Base-by-base conservation (phyloP, 2,113 vertebrate genomes). In the Nycticryphes semicollaris region DNA sequence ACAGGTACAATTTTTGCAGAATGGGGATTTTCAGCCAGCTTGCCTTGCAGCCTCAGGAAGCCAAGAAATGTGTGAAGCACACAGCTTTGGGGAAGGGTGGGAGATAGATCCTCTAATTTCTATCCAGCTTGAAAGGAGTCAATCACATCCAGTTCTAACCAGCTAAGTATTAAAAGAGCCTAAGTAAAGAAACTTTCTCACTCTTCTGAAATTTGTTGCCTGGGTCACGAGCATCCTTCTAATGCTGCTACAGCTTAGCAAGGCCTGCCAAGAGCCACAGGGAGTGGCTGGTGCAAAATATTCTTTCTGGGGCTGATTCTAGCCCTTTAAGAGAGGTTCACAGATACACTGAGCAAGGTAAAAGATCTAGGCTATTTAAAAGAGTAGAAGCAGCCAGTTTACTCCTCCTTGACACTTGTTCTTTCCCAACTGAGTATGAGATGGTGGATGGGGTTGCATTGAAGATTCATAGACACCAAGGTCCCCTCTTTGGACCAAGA, bases 391-490 rank as follows among this genome's bases (percentile, higher is more conserved):
- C 31, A 82, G 9, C 3, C 16, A 5, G 73, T 77, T 53, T 22
- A n/a, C 21, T 63, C 15, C 10, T 74, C 30, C 17, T 15, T 77
- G 8, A 4, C 45, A 37, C 31, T 87, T 0, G 0, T 24, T 66
- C 35, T 63, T 67, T 31, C 39, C 12, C 33, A 73, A 0, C 33
- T 82, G 14, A 57, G 43, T n/a, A 23, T 22, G 19, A 87, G 31
- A 37, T 54, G 24, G 41, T 41, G 19, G 9, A 25, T 39, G 51
- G 37, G 30, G 30, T 57, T 80, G 53, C 27, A 86, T 1, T 54
- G 22, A 80, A 93, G 35, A 77, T 59, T 30, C 51, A 70, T 1
- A 77, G 39, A 74, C 16, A 70, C 5, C 1, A 2, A 51, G 14
- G 12, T 70, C 7, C 3, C 1, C 18, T 31, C 67, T 82, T 39